phyloP scores from a whole-genome alignment of 2,113 vertebrate species.

The Conger conger region DNA sequence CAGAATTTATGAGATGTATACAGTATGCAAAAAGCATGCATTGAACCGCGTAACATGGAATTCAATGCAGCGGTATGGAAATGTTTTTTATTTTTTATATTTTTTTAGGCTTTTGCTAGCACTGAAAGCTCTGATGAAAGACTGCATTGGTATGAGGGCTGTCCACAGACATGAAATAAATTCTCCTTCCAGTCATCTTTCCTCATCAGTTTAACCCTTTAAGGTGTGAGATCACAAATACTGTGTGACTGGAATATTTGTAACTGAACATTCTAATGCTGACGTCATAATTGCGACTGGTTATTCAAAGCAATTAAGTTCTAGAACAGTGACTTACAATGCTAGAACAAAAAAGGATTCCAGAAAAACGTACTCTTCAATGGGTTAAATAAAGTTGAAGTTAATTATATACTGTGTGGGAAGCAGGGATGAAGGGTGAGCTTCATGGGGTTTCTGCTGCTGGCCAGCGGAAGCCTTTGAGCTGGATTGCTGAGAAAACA shows the following conservation, averaged over 20 bases:
- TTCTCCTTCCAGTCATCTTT: slow-evolving; percentile 11
- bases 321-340: too few relatives aligned
- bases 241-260: too few relatives aligned
- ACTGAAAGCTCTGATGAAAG: neutral
- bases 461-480: slow-evolving; percentile 27
- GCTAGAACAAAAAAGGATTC: too few relatives aligned
- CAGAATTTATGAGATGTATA: slow-evolving; percentile 40
- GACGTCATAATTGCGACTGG: too few relatives aligned
- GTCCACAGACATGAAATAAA: slow-evolving; percentile 23
- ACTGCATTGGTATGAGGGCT: neutral
- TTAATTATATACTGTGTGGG: slow-evolving; percentile 24
- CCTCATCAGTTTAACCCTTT: slow-evolving; percentile 9
- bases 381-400: slow-evolving; percentile 12
- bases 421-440: slow-evolving; percentile 40
- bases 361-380: too few relatives aligned
- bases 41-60: slow-evolving; percentile 12
- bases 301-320: too few relatives aligned
- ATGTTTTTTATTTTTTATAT: slow-evolving; percentile 12
- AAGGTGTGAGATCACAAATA: too few relatives aligned
- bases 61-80: slow-evolving; percentile 8
- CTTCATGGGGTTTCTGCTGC: slow-evolving; percentile 30
- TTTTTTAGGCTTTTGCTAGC: neutral
- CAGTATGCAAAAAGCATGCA: slow-evolving; percentile 30
- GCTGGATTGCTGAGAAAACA: slow-evolving; percentile 29
- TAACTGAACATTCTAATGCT: too few relatives aligned